Evolutionary conservation across 2,113 vertebrate genomes (phyloP).

Genomic region (Propithecus coquereli): DNA sequence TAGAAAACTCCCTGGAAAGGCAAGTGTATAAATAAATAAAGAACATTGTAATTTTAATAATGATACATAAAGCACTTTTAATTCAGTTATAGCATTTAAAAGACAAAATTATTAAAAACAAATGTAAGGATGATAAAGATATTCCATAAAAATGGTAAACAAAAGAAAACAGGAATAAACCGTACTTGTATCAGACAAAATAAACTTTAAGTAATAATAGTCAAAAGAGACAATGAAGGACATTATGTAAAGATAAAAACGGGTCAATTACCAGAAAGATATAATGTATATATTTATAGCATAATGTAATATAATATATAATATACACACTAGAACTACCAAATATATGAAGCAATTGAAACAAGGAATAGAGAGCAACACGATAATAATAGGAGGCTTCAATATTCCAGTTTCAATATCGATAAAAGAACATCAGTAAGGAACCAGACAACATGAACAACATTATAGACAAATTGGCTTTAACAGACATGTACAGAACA

Average conservation of each 20-base stretch:
- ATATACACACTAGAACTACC: background rate
- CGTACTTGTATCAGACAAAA: background rate
- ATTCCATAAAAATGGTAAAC: background rate
- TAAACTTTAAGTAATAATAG: background rate
- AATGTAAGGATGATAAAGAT: background rate
- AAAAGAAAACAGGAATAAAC: background rate
- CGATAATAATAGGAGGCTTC: background rate
- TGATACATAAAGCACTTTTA: background rate
- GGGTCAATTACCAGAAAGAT: background rate
- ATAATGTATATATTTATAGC: too few relatives aligned
- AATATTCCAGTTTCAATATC: background rate
- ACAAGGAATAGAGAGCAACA: background rate
- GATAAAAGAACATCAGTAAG: background rate
- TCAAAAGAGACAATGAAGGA: background rate
- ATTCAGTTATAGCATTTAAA: background rate
- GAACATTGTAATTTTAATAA: background rate
- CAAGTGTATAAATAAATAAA: background rate
- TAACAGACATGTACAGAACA: background rate
- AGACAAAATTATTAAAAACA: background rate
- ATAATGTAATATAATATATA: too few relatives aligned
- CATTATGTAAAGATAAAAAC: background rate
- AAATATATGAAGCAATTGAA: background rate
- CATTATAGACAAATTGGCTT: background rate
- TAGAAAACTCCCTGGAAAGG: background rate
- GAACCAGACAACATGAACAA: background rate